Evolutionary conservation across 2,888 invertebrate genomes (phyloP), one percentile per base, ranked within the genome.

Genomic region (Diaperis boleti): DNA sequence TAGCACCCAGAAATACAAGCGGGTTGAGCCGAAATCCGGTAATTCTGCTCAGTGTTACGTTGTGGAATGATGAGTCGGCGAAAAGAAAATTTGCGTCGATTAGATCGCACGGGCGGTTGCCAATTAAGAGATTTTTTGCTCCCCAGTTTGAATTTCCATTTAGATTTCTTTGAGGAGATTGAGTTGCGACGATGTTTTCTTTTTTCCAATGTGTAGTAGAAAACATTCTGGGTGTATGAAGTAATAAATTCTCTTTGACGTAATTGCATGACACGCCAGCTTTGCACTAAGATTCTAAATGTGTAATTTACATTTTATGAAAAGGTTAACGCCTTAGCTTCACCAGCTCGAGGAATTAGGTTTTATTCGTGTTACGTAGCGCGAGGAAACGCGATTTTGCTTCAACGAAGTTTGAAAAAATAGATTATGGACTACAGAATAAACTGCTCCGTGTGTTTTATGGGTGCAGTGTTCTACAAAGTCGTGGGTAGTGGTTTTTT

Each of bases 301-400:
- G 64, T 65, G 64, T 52, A 68, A 67, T 65, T 68, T 64, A 64
- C 59, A 65, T 65, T 65, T 56, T 39, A 41, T 61, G 61, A 37
- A 63, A 59, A 59, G 67, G 67, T 68, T 68, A 68, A 65, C 61
- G 67, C 62, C 65, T 67, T 59, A 47, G 45, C 45, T 47, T 45
- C 56, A 56, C 49, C 49, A 50, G 62, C 67, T 63, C 55, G 52
- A 18, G 50, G 50, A 50, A 50, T 50, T 39, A 41, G 52, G 35
- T 52, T 52, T 50, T 49, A 14, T 49, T 49, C 29, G 11, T 31
- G 15, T 31, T 49, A 33, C 33, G 14, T 33, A 33, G 26, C 26
- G 26, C 6, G 6, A 26, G 26, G 26, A 26, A 26, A 26, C 26
- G 26, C 26, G 26, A 26, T 3, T 11, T 14, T 11, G 11, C 8